Base-by-base conservation (phyloP, 2,113 vertebrate genomes). In the Percopsis transmontana region DNA sequence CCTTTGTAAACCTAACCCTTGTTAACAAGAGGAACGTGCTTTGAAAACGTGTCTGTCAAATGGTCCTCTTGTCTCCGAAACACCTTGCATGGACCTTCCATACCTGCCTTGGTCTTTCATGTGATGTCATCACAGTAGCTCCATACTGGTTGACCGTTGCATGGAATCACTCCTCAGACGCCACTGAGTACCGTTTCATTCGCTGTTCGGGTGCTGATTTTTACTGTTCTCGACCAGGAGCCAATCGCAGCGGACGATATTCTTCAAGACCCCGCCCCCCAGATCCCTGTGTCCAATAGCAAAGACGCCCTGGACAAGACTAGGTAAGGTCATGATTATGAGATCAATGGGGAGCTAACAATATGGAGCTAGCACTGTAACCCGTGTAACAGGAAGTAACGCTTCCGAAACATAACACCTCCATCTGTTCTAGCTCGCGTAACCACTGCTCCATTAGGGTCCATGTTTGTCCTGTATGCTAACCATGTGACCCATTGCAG, bases 221-320 rank as follows among this genome's bases (percentile, higher is more conserved):
- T 50, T 61, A 41, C 60, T 21, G 42, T 41, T 56, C 18, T 52
- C 56, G 21, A 85, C 79, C 74, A 92, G 85, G 79, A 91, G 68
- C 82, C 82, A 1, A 85, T 85, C 15, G 57, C 74, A 15, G 74
- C 70, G 41, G 90, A 93, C 5, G 90, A 92, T 58, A 79, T 66
- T 0, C 85, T 91, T 47, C 88, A 90, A 44, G 90, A 92, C 72
- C 79, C 90, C 38, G 21, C 72, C 69, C 82, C 90, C 41, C 87
- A 88, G 69, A 82, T 81, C 47, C 79, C 88, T 33, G 80, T 84
- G 4, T 73, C 85, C 78, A 92, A 90, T 58, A 89, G 84, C 85
- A 93, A 92, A 82, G 91, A 92, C 74, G 76, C 78, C 15, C 38
- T 90, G 67, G 77, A 89, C 56, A 87, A 90, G 51, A 91, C 90